A percentile compares a stretch with the other conserved stretches of the same genome.
Evolutionary conservation across 2,888 invertebrate species (phyloP).

Genomic region (Cistogaster globosa): DNA sequence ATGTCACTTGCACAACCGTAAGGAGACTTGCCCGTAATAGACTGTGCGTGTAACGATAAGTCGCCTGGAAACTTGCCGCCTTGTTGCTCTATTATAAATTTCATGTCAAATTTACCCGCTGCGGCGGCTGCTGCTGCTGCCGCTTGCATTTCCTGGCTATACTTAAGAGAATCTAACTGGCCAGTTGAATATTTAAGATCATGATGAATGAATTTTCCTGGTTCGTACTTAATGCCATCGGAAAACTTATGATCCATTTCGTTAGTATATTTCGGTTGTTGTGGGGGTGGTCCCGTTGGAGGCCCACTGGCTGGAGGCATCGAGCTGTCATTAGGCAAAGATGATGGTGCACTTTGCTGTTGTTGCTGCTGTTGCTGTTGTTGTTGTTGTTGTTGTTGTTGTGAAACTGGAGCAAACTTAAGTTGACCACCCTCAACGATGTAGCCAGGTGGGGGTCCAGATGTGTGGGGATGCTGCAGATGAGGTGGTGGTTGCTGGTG

Average conservation of each 20-base stretch:
- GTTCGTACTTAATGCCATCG: constrained; percentile 79
- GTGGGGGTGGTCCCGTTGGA: constrained; percentile 72
- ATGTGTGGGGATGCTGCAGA: constrained; percentile 73
- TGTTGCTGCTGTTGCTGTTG: constrained; percentile 34
- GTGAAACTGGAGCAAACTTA: constrained; percentile 77
- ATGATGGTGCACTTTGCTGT: constrained; percentile 72
- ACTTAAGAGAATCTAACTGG: constrained; percentile 79
- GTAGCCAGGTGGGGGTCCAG: constrained; percentile 76
- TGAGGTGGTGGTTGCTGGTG: constrained; percentile 73
- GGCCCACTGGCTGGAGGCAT: constrained; percentile 71
- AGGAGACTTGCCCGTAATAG: constrained; percentile 75
- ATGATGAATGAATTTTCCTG: constrained; percentile 79
- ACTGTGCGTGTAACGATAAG: constrained; percentile 74
- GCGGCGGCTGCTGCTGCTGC: constrained; percentile 78
- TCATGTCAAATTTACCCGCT: constrained; percentile 82
- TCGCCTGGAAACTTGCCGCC: constrained; percentile 79
- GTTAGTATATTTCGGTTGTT: constrained; percentile 78
- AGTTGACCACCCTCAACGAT: constrained; percentile 79
- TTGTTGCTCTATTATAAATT: constrained; percentile 81
- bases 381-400: constrained; percentile 40
- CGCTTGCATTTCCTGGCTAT: constrained; percentile 81
- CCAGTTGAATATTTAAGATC: constrained; percentile 83
- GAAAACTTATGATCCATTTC: constrained; percentile 82
- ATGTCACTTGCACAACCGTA: constrained; percentile 74
- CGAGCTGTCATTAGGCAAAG: constrained; percentile 76